These are phyloP conservation scores for Philereme transversata DNA, from an alignment of 2,888 invertebrate species.

Conservation along the genomic window DNA sequence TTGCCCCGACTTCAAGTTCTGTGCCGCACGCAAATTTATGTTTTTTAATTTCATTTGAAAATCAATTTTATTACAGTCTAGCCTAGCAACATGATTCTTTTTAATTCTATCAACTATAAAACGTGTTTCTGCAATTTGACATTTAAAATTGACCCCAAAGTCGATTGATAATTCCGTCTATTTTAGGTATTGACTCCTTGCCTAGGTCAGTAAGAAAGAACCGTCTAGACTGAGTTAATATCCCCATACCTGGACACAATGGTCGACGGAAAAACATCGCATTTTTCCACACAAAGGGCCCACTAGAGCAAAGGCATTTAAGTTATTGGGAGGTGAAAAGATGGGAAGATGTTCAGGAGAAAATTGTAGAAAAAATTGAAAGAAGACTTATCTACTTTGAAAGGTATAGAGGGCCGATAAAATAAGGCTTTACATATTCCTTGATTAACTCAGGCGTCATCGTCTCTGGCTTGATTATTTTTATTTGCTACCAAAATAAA, in stretches of 20 bases:
- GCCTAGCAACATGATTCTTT: too few species aligned
- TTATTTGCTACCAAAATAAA: too few species aligned
- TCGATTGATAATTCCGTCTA: neutral
- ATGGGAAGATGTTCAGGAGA: conserved; percentile 4
- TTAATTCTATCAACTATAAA: too few species aligned
- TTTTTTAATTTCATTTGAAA: too few species aligned
- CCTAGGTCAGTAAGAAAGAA: conserved; percentile 1
- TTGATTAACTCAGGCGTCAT: too few species aligned
- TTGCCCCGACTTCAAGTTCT: too few species aligned
- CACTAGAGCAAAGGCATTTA: conserved; percentile 46
- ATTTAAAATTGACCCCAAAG: too few species aligned
- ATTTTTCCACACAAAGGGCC: conserved; percentile 58
- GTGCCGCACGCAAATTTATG: too few species aligned
- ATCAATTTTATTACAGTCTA: too few species aligned
- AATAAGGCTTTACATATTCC: too few species aligned
- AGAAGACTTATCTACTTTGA: neutral
- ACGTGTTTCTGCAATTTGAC: too few species aligned
- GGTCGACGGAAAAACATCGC: conserved; percentile 50
- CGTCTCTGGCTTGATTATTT: too few species aligned
- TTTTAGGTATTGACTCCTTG: neutral
- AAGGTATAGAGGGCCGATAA: neutral
- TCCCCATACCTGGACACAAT: conserved; percentile 69
- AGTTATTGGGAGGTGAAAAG: conserved; percentile 43
- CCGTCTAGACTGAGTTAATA: conserved; percentile 71
- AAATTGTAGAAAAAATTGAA: conserved; percentile 1